Evolutionary conservation across 2,113 vertebrate genomes (phyloP), one percentile per base, ranked within the genome.

Genomic region (Eulacestoma nigropectus): DNA sequence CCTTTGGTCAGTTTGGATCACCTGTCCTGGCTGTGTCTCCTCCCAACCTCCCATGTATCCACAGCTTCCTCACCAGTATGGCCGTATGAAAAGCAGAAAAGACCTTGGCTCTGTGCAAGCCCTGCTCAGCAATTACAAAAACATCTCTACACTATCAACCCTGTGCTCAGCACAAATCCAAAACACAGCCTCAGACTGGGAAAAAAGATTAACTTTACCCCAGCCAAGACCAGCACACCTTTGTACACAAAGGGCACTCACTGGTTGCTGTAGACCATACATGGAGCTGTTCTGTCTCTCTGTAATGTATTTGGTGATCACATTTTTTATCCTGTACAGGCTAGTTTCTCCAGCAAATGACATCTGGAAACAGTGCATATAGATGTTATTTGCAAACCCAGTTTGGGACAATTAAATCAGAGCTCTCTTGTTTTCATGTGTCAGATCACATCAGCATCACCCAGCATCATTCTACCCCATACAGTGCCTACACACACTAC

Each of bases 41-140:
- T 42, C 32, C 53, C 44, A 76, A 0, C 7, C 52, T 42, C 26
- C 25, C 32, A 6, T 1, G 3, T 1, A 44, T 13, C n/a, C 32
- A 0, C 27, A 60, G 2, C 32, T 33, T 59, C 37, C 32, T 68
- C 13, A 32, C 11, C 73, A 27, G 17, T 0, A 0, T 44, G 63
- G 22, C 73, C 0, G 0, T 5, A 42, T 4, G 14, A 77, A 33
- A 60, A 52, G 39, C 55, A 77, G 46, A 33, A 69, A 77, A 18
- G 33, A 8, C 27, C 44, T 52, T 52, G 14, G 37, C 27, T 52
- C 63, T 60, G 73, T 52, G 32, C 10, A 77, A 69, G 18, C 6
- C 27, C 55, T 52, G 63, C 53, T 52, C 46, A 87, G 39, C 46
- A 60, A 16, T 22, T 44, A 68, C 11, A 33, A 44, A 59, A 60